Evolutionary conservation across 2,888 invertebrate species (phyloP).

Genomic region (Brachypterus glaber): DNA sequence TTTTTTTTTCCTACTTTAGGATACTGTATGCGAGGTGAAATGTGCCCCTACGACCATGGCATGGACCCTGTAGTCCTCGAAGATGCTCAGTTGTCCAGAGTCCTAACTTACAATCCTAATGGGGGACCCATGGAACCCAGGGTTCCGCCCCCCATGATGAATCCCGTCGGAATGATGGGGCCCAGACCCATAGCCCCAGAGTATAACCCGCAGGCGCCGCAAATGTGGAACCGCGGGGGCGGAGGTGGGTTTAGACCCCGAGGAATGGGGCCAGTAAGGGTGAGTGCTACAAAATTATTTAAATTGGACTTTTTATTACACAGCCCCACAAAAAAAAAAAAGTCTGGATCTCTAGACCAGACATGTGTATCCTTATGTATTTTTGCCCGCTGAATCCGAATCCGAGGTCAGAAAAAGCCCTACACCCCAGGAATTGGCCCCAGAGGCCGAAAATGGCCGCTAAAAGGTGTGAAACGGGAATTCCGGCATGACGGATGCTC

Average conservation of each 20-base stretch:
- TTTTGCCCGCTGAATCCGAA: too few species aligned
- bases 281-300: too few species aligned
- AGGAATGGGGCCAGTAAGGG: conserved; percentile 29
- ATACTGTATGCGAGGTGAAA: conserved; percentile 86
- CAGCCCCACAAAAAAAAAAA: too few species aligned
- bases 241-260: conserved; percentile 35
- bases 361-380: too few species aligned
- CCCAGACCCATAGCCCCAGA: conserved; percentile 28
- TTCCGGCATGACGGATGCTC: too few species aligned
- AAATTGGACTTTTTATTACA: too few species aligned
- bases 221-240: conserved; percentile 35
- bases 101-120: conserved; percentile 45
- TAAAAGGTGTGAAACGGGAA: too few species aligned
- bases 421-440: too few species aligned
- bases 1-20: conserved; percentile 9
- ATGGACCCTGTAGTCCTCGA: conserved; percentile 92
- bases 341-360: too few species aligned
- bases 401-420: too few species aligned
- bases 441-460: too few species aligned
- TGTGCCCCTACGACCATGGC: conserved; percentile 96
- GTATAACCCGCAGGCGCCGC: conserved; percentile 40
- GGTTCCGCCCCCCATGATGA: conserved; percentile 21
- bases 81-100: conserved; percentile 57
- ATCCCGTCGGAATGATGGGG: conserved; percentile 36
- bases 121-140: conserved; percentile 29